Conservation (phyloP, 2,113 vertebrate genomes). For the Fukomys damarensis region DNA sequence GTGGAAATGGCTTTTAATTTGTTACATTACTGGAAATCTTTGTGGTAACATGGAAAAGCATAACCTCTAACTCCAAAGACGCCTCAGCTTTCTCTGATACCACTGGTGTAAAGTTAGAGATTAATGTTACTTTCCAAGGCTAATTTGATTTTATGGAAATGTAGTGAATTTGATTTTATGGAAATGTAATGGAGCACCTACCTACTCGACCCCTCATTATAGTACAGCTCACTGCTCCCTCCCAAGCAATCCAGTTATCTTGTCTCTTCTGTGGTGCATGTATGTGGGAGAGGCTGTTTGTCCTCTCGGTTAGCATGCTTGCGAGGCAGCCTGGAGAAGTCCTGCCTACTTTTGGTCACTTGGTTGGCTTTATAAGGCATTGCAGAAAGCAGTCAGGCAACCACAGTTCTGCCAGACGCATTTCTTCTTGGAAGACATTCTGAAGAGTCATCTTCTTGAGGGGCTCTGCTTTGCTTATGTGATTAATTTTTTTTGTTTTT, state of each 20-base stretch:
- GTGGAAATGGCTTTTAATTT: background rate
- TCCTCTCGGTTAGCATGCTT: background rate
- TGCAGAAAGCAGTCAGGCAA: background rate
- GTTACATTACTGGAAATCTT: background rate
- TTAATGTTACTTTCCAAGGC: slow-evolving; percentile 18
- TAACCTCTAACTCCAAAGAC: background rate
- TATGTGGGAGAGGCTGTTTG: background rate
- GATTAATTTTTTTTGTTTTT: no score
- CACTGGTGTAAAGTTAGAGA: background rate
- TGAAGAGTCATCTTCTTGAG: background rate
- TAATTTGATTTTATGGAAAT: slow-evolving; percentile 10
- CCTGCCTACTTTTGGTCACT: background rate
- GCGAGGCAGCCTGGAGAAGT: background rate
- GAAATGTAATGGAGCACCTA: no score
- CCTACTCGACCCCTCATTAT: background rate
- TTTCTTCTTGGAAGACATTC: slow-evolving; percentile 43
- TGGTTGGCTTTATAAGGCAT: slow-evolving; percentile 5
- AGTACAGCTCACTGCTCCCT: background rate
- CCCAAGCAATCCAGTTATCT: background rate
- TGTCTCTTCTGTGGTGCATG: background rate
- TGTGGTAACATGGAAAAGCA: background rate
- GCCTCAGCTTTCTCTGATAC: background rate
- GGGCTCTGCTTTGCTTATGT: background rate
- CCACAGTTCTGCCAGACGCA: background rate
- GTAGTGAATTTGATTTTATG: background rate